phyloP scores from a whole-genome alignment of 2,113 vertebrate species.

The Mesembrinibis cayennensis region DNA sequence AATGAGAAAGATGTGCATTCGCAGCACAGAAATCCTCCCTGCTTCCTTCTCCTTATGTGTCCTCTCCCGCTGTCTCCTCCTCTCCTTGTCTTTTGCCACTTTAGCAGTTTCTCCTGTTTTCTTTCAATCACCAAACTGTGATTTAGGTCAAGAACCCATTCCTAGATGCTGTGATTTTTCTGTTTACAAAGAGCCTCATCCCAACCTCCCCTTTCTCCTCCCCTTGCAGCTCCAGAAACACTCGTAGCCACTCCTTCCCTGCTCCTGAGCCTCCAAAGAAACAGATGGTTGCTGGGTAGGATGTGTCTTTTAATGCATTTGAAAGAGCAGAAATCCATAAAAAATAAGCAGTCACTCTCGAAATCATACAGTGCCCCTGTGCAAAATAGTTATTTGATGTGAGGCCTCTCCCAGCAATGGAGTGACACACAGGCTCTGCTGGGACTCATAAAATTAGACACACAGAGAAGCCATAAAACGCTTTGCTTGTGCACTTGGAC shows the following conservation, averaged over 20 bases:
- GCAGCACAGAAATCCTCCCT: background rate
- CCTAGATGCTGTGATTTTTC: background rate
- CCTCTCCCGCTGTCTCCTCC: background rate
- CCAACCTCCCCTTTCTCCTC: background rate
- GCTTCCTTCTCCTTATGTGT: background rate
- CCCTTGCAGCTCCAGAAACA: background rate
- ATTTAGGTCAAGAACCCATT: background rate
- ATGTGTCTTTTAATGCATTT: background rate
- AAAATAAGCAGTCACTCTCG: background rate
- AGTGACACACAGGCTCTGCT: background rate
- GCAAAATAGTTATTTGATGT: constrained; percentile 2
- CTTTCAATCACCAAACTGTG: background rate
- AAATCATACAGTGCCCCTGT: background rate
- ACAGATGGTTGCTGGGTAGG: background rate
- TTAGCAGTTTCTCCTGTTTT: background rate
- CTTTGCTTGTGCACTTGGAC: background rate
- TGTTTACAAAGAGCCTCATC: background rate
- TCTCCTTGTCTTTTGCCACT: background rate
- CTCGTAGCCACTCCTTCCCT: background rate
- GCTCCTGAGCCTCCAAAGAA: background rate
- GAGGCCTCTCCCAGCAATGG: background rate
- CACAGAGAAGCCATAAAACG: background rate
- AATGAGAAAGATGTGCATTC: background rate
- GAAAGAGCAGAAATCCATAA: constrained; percentile 3
- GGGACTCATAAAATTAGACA: background rate